These are phyloP conservation scores for Rhineura floridana DNA, from an alignment of 2,113 vertebrate genomes.

Conservation along the genomic window DNA sequence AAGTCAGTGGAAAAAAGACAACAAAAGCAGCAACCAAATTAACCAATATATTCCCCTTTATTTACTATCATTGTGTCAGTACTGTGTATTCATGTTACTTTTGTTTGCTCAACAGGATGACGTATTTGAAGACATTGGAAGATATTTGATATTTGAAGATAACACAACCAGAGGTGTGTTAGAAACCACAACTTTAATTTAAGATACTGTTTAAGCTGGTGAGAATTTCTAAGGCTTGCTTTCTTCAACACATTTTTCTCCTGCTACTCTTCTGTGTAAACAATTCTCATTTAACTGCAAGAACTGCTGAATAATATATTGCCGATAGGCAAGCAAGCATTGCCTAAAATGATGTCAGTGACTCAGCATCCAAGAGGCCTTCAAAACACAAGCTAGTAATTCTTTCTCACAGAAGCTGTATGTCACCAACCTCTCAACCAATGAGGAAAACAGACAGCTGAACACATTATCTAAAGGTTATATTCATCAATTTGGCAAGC, in stretches of 20 bases:
- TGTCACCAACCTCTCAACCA: fast-evolving
- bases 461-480: not conserved
- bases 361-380: slow-evolving; percentile 58
- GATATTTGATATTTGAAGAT: not conserved
- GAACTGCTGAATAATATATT: not conserved
- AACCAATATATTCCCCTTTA: fast-evolving
- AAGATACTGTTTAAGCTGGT: not conserved
- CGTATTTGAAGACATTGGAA: too few species aligned
- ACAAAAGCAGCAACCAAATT: not conserved
- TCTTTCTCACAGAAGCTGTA: not conserved
- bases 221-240: not conserved
- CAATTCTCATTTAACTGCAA: not conserved
- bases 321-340: not conserved
- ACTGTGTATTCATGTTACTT: not conserved
- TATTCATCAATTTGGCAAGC: not conserved
- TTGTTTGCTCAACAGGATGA: not conserved
- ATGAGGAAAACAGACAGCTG: fast-evolving
- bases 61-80: not conserved
- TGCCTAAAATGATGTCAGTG: slow-evolving; percentile 25
- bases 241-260: not conserved
- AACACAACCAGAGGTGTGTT: fast-evolving
- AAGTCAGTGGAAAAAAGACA: not conserved
- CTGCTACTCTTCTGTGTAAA: not conserved
- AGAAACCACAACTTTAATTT: not conserved
- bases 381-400: not conserved